Conservation (phyloP, 2,797 vertebrate genomes). For the Liasis olivaceus region DNA sequence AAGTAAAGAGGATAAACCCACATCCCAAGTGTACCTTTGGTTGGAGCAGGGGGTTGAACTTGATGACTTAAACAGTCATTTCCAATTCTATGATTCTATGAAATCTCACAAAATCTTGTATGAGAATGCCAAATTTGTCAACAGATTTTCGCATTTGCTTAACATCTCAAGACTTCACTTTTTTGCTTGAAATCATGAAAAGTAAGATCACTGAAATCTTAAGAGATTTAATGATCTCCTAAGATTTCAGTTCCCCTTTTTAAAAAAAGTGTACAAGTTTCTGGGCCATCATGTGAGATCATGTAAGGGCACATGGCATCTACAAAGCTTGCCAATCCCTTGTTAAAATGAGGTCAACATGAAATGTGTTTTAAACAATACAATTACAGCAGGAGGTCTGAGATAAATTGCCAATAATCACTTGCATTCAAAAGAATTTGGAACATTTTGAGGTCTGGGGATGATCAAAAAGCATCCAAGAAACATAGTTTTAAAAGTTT, state of each 20-base stretch:
- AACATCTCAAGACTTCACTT: background rate
- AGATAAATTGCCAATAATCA: constrained; percentile 5
- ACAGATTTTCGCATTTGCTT: background rate
- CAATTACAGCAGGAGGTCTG: background rate
- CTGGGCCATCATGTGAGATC: background rate
- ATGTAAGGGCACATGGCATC: background rate
- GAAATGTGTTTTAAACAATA: background rate
- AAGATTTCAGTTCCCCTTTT: background rate
- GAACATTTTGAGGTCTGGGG: background rate
- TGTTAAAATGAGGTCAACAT: background rate
- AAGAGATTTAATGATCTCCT: background rate
- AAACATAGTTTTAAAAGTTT: background rate
- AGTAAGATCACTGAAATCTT: background rate
- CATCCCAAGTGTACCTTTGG: too few relatives aligned
- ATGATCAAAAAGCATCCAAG: background rate
- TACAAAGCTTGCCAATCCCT: background rate
- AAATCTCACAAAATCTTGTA: background rate
- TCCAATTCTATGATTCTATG: background rate
- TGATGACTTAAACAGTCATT: too few relatives aligned
- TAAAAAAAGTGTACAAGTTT: background rate
- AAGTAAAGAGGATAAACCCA: too few relatives aligned
- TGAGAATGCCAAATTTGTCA: background rate
- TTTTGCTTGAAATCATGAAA: background rate
- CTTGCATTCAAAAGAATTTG: background rate
- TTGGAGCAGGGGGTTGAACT: too few relatives aligned